Base-by-base conservation (phyloP, 1,140 invertebrate genomes). In the Batillaria attramentaria region DNA sequence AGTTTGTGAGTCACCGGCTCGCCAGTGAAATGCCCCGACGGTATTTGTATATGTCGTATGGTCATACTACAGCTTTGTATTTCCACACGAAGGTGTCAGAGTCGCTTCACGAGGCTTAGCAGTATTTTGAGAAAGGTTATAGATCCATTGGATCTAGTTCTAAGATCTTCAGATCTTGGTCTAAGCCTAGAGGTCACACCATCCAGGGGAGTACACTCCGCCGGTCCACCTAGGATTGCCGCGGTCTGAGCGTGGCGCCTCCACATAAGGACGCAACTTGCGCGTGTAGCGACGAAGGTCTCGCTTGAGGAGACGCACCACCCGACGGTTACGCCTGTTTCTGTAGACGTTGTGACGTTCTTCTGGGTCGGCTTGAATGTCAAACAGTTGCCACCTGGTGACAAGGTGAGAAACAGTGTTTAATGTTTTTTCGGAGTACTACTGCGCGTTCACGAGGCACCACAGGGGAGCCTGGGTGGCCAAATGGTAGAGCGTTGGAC, bases 81-180 rank as follows among this genome's bases (percentile, higher is more conserved):
- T 43, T 81, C 79, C 35, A 75, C 74, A 75, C 79, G 6, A 84
- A 41, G 13, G 80, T 81, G 68, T 81, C 75, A 75, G 77, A 82
- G 31, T 86, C 24, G 2, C 79, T 79, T 10, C 79, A 69, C 28
- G 84, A 83, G 33, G 84, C 37, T 42, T 80, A 85, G 24, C 83
- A 83, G 4, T 84, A 3, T 16, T 68, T 66, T 57, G 82, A 86
- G 62, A 83, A 80, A 0, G 79, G 24, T 50, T 72, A 54, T 41
- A 70, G 46, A 28, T 31, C 8, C 43, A 3, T 2, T 43, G 46
- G 33, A 69, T 72, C 31, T 42, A 54, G 68, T 31, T 0, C 20
- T 46, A 46, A 31, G 69, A 35, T 66, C 46, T 60, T 66, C 1
- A 16, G 33, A 54, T 18, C 6, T 18, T 10, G 57, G 57, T 6